Percentiles rank a stretch among this genome's conserved stretches.
Evolutionary conservation across 2,797 vertebrate genomes (phyloP).

Genomic region (Hypotaenidia okinawae): DNA sequence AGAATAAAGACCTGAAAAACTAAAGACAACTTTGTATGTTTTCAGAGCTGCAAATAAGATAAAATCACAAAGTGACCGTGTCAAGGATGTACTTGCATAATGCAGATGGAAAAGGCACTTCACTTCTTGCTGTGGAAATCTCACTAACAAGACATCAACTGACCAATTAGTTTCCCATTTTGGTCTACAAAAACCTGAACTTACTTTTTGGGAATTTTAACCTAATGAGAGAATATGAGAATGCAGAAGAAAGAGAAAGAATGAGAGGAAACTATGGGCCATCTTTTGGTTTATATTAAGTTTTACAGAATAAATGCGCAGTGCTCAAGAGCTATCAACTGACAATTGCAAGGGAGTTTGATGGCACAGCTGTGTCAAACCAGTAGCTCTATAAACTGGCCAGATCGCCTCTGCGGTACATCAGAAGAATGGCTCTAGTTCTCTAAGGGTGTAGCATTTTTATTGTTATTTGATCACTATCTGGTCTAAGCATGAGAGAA

Average conservation of each 20-base stretch:
- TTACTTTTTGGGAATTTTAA: neutral
- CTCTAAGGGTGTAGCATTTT: neutral
- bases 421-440: neutral
- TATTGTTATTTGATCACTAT: neutral
- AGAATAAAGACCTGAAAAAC: neutral
- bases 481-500: neutral
- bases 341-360: neutral
- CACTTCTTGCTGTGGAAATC: neutral
- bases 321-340: neutral
- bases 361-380: neutral
- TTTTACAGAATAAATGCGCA: neutral
- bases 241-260: neutral
- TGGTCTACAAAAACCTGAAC: neutral
- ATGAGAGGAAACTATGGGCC: neutral
- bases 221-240: neutral
- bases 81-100: neutral
- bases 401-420: neutral
- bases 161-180: neutral
- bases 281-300: neutral
- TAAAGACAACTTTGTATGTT: neutral
- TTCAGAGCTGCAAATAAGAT: neutral
- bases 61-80: neutral
- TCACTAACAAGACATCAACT: neutral
- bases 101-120: neutral
- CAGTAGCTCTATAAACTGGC: neutral